Evolutionary conservation across 2,888 invertebrate species (phyloP), one percentile per base, ranked within the genome.

Genomic region (Drosophila siamana): DNA sequence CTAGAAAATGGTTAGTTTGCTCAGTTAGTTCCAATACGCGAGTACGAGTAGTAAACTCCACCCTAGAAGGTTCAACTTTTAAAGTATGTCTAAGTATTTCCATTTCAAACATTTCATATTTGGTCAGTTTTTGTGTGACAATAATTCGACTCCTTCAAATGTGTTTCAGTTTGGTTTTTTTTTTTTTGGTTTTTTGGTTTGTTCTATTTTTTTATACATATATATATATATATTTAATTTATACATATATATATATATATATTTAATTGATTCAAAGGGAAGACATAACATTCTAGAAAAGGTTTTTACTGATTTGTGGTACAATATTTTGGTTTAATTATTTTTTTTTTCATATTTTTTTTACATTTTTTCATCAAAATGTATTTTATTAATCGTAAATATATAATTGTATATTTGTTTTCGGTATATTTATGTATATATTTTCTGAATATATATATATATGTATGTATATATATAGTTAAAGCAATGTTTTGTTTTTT

Each of bases 241-340:
- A 41, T 41, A 48, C 54, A 26, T 43, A 44, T 44, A 50, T 55
- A 11, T 44, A 57, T 65, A 48, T 40, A 38, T 46, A 62, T 57
- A 46, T 69, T 67, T 84, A 84, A 84, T 84, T 84, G 84, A 88
- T 84, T 83, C 75, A 88, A 80, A 86, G 84, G 84, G 84, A 84
- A 84, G 84, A 84, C 84, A 85, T 86, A 86, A 88, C 84, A 86
- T 86, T 88, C 83, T 84, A 86, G 86, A 88, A 88, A 86, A 86
- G 88, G 82, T 88, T 86, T 76, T 85, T 78, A 84, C 81, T 87
- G 73, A 79, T 76, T 76, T 75, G 52, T 69, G 70, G 56, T 72
- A 72, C 52, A 75, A 69, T 75, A 75, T 57, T 52, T 68, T 51
- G 22, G 54, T 60, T 52, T 22, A 22, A 11, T 28, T 46, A 19